phyloP scores from a whole-genome alignment of 2,888 invertebrate species.

The Sinodicranocentrus sp. region DNA sequence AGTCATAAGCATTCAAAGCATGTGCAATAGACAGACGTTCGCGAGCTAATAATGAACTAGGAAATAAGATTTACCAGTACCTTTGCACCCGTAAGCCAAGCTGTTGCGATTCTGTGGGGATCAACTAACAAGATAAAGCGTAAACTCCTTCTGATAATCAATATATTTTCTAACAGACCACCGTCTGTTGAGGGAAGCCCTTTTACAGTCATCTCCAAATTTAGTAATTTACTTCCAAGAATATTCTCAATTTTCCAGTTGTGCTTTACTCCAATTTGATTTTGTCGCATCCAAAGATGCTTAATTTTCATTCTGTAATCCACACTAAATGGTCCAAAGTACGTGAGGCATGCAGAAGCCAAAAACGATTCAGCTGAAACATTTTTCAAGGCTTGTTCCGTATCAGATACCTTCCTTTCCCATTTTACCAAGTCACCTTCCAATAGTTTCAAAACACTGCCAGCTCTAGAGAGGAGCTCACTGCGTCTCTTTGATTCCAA shows the following conservation, averaged over 20 bases:
- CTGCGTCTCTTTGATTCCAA: background rate
- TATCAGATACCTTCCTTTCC: background rate
- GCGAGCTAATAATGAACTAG: too few relatives aligned
- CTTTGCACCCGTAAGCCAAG: too few relatives aligned
- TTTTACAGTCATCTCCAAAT: background rate
- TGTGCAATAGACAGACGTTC: too few relatives aligned
- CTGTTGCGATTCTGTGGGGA: slow-evolving; percentile 2
- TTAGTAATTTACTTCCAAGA: background rate
- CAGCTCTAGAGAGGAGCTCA: slow-evolving; percentile 29
- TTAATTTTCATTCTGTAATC: background rate
- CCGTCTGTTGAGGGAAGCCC: background rate
- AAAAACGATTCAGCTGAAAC: slow-evolving; percentile 16
- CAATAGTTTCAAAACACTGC: slow-evolving; percentile 17
- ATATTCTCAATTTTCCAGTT: too few relatives aligned
- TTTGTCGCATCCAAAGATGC: background rate
- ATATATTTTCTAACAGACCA: slow-evolving; percentile 8
- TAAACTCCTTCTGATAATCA: slow-evolving; percentile 4
- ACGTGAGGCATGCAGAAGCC: slow-evolving; percentile 25
- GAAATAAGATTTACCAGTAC: too few relatives aligned
- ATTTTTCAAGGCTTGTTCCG: background rate
- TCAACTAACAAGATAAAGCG: slow-evolving; percentile 17
- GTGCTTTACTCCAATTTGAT: background rate
- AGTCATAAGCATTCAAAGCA: too few relatives aligned
- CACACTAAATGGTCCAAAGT: slow-evolving; percentile 10
- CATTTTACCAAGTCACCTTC: slow-evolving; percentile 7